These are phyloP conservation scores for Sterna hirundo DNA, from an alignment of 2,113 vertebrate genomes.

Conservation along the genomic window DNA sequence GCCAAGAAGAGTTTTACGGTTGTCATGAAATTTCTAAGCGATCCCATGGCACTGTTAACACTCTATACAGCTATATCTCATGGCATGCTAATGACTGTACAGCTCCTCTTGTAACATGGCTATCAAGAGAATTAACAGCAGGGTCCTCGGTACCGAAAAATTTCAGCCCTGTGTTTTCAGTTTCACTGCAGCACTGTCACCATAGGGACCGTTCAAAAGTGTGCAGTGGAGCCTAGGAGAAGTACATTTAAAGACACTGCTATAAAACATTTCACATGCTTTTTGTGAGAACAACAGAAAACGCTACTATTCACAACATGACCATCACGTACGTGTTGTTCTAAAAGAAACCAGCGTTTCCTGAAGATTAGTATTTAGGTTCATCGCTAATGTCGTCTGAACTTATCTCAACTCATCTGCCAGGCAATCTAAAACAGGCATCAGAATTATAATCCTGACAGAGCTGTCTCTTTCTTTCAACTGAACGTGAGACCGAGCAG, in stretches of 20 bases:
- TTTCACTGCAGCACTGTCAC: conserved; percentile 22
- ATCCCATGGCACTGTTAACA: not conserved
- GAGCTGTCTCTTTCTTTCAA: not conserved
- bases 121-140: not conserved
- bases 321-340: fast-evolving
- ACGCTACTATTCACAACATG: not conserved
- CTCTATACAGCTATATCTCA: not conserved
- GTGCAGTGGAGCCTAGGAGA: not conserved
- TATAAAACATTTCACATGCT: not conserved
- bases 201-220: not conserved
- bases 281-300: not conserved
- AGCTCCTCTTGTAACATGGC: not conserved
- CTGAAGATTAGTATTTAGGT: not conserved
- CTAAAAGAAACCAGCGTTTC: not conserved
- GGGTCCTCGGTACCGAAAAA: not conserved
- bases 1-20: not conserved
- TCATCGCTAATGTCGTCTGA: not conserved
- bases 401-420: not conserved
- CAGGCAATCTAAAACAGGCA: not conserved
- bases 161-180: not conserved
- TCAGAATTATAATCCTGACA: not conserved
- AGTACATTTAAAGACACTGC: not conserved
- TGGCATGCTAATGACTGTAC: not conserved
- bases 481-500: not conserved
- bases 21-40: not conserved